Conservation (phyloP, 2,113 vertebrate species). For the Rhinichthys klamathensis region DNA sequence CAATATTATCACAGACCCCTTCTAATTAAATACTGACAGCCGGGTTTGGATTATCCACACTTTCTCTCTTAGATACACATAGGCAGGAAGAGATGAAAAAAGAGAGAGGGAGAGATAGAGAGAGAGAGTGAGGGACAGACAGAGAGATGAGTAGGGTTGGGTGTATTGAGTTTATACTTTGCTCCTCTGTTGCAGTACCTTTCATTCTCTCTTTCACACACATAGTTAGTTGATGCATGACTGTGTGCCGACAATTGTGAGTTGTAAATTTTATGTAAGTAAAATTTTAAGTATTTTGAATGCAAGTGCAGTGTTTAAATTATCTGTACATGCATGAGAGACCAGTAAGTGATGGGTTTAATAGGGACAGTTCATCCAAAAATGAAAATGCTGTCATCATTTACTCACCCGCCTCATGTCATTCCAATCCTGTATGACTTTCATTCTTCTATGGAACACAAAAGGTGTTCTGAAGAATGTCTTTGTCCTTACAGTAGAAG, state of each 20-base stretch:
- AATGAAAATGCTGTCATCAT: background rate
- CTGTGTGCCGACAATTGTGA: background rate
- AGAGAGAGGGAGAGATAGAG: background rate
- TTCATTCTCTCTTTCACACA: background rate
- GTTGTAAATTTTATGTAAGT: conserved; percentile 38
- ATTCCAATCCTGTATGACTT: background rate
- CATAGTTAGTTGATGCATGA: background rate
- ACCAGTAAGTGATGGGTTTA: background rate
- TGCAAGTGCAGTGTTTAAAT: background rate
- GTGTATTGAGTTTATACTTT: conserved; percentile 15
- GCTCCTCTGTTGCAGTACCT: background rate
- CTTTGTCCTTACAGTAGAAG: background rate
- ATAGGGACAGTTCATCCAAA: background rate
- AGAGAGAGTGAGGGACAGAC: background rate
- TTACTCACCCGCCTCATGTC: background rate
- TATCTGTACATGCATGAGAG: background rate
- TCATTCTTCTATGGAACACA: background rate
- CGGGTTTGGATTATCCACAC: conserved; percentile 24
- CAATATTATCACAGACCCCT: conserved; percentile 33
- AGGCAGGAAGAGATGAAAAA: conserved; percentile 2
- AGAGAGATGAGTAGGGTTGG: background rate
- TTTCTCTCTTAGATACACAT: conserved; percentile 9
- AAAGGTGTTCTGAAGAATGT: background rate
- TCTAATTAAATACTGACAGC: conserved; percentile 49
- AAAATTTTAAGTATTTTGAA: conserved; percentile 22